These are phyloP conservation scores for Opisthograptis luteolata DNA, from an alignment of 2,888 invertebrate genomes.

Conservation along the genomic window DNA sequence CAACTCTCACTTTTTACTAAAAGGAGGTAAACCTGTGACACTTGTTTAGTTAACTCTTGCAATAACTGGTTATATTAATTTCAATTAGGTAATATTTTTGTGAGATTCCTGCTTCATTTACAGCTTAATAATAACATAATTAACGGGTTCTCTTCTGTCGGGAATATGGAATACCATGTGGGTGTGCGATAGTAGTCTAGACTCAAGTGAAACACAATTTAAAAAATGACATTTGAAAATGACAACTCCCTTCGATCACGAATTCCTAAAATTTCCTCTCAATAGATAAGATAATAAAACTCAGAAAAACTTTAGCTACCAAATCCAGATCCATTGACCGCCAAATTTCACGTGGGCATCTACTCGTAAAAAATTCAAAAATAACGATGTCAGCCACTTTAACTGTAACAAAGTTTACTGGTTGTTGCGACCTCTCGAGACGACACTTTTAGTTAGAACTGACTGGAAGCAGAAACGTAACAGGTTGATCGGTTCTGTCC, in stretches of 20 bases:
- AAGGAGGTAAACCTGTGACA: conserved; percentile 34
- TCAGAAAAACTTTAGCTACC: not conserved
- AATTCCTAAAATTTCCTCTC: too few relatives aligned
- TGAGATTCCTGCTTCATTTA: conserved; percentile 6
- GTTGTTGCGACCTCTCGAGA: conserved; percentile 3
- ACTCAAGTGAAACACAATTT: too few relatives aligned
- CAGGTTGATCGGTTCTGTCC: not conserved
- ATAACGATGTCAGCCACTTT: not conserved
- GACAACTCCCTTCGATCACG: too few relatives aligned
- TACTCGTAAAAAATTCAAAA: not conserved
- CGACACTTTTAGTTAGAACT: conserved; percentile 4
- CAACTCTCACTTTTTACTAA: conserved; percentile 36
- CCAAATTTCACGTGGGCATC: not conserved
- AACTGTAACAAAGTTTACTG: conserved; percentile 7
- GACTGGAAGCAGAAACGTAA: not conserved
- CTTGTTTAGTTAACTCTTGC: conserved; percentile 24
- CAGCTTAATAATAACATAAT: too few relatives aligned
- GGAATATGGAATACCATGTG: too few relatives aligned
- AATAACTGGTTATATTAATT: conserved; percentile 17
- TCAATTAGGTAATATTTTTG: conserved; percentile 32
- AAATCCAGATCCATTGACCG: not conserved
- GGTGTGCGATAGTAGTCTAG: too few relatives aligned
- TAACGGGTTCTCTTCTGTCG: too few relatives aligned
- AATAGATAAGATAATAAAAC: too few relatives aligned
- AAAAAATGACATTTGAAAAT: too few relatives aligned